phyloP scores from a whole-genome alignment of 2,888 invertebrate species.

The Amblyjoppa fuscipennis region DNA sequence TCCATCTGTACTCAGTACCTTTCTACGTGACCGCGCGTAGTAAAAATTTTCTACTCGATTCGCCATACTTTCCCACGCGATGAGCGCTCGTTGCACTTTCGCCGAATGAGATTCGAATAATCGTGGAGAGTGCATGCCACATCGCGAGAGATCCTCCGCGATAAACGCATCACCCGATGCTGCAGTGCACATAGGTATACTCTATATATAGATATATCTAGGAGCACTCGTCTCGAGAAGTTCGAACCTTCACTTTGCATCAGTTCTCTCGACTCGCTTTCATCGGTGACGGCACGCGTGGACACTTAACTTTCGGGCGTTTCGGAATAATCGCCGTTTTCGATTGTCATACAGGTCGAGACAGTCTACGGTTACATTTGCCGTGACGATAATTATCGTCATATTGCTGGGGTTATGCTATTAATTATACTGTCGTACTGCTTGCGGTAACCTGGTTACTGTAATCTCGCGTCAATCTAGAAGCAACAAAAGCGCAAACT shows the following conservation, averaged over 20 bases:
- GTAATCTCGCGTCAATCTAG: background rate
- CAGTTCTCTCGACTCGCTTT: background rate
- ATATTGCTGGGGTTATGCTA: background rate
- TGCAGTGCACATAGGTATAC: background rate
- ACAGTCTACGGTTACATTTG: background rate
- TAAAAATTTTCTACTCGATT: constrained; percentile 41
- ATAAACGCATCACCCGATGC: constrained; percentile 17
- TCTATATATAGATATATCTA: background rate
- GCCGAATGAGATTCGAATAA: constrained; percentile 42
- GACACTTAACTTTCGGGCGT: constrained; percentile 18
- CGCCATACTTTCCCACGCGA: constrained; percentile 55
- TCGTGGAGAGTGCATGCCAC: constrained; percentile 31
- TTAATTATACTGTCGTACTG: background rate
- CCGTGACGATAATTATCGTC: constrained; percentile 11
- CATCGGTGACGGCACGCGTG: constrained; percentile 20
- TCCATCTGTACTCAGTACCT: background rate
- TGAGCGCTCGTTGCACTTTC: constrained; percentile 44
- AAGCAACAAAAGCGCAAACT: background rate
- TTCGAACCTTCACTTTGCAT: constrained; percentile 18
- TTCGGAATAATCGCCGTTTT: constrained; percentile 8
- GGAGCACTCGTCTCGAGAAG: constrained; percentile 1
- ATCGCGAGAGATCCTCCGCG: constrained; percentile 3
- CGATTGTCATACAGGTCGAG: background rate
- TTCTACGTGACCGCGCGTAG: constrained; percentile 5
- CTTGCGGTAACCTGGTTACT: background rate